Percentiles rank a stretch among this genome's conserved stretches.
phyloP scores from a whole-genome alignment of 37 sponge, comb jelly and placozoan genomes.

The Theonella swinhoei region DNA sequence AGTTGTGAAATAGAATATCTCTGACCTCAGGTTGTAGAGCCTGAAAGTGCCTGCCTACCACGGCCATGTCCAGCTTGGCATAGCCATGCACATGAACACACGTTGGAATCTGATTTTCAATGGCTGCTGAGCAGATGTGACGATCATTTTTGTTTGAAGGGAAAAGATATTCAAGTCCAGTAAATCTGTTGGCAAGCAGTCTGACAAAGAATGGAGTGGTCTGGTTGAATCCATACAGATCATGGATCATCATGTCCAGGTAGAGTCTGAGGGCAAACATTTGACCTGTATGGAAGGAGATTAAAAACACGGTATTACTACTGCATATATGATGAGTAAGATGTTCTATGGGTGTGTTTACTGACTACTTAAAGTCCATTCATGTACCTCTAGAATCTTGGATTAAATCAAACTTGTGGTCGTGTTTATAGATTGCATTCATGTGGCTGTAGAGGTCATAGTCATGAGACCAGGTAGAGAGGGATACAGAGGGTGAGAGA shows the following conservation, averaged over 20 bases:
- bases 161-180: slow-evolving; percentile 83
- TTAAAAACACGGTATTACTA: not conserved
- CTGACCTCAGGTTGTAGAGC: slow-evolving; percentile 64
- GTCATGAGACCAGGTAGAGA: slow-evolving; percentile 97
- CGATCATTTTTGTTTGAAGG: slow-evolving; percentile 54
- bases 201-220: slow-evolving; percentile 75
- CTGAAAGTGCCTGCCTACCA: slow-evolving; percentile 72
- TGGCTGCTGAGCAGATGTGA: slow-evolving; percentile 38
- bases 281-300: slow-evolving; percentile 72
- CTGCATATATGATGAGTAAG: not conserved
- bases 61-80: slow-evolving; percentile 76
- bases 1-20: slow-evolving; percentile 84
- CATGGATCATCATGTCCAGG: slow-evolving; percentile 91
- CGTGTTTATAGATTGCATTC: slow-evolving; percentile 87
- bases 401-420: slow-evolving; percentile 93
- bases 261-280: slow-evolving; percentile 86
- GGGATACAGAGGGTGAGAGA: slow-evolving; percentile 79
- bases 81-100: slow-evolving; percentile 84
- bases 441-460: slow-evolving; percentile 85
- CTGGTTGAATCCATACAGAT: slow-evolving; percentile 80
- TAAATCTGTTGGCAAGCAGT: slow-evolving; percentile 67
- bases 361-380: too few relatives aligned
- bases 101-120: slow-evolving; percentile 71
- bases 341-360: too few relatives aligned
- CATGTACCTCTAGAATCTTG: slow-evolving; percentile 63